Conservation (phyloP, 1,140 invertebrate genomes). For the Polypedilum pembai region DNA sequence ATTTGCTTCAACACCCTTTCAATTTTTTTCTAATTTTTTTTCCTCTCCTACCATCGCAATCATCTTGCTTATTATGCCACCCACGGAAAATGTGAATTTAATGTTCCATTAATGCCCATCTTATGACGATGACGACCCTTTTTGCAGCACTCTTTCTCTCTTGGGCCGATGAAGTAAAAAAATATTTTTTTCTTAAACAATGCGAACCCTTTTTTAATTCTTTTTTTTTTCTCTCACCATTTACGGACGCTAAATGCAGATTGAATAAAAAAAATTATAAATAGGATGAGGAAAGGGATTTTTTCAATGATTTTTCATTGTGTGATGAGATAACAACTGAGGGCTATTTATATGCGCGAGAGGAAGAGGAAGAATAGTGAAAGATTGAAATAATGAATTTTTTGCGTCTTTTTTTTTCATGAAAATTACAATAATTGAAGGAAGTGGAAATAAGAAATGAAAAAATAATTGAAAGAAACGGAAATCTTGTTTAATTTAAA, state of each 20-base stretch:
- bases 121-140: not conserved
- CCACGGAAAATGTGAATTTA: conserved; percentile 11
- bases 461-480: not conserved
- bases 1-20: conserved; percentile 15
- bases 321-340: conserved; percentile 11
- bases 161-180: not conserved
- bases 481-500: no score
- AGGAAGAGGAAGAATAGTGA: not conserved
- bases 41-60: not conserved
- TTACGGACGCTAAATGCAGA: not conserved
- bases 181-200: no score
- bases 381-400: not conserved
- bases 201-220: no score
- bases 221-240: not conserved
- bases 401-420: not conserved
- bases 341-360: not conserved
- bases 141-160: not conserved
- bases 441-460: not conserved
- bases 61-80: conserved; percentile 1
- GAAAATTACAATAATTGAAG: not conserved
- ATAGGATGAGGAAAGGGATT: not conserved
- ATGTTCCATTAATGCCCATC: conserved; percentile 12
- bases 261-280: not conserved
- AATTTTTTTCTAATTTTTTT: not conserved
- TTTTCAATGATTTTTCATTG: no score